These are phyloP conservation scores for Balaenoptera acutorostrata DNA, from an alignment of 2,113 vertebrate genomes.

Conservation along the genomic window DNA sequence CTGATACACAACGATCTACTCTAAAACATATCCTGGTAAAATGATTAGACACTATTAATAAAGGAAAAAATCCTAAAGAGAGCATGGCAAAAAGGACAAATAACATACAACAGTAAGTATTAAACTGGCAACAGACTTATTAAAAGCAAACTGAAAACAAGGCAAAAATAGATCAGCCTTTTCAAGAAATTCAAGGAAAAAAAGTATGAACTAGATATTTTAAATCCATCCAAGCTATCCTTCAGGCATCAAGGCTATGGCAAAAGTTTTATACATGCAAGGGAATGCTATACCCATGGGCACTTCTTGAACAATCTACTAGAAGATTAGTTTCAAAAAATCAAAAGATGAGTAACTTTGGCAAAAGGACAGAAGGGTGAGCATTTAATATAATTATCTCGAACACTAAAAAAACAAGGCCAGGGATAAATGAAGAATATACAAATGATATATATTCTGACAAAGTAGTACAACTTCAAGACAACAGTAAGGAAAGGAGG, in stretches of 20 bases:
- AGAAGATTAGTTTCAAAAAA: background rate
- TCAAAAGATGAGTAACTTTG: background rate
- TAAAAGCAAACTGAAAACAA: background rate
- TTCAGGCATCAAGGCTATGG: background rate
- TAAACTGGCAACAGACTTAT: background rate
- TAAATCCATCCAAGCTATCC: background rate
- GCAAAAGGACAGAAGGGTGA: background rate
- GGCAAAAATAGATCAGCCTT: background rate
- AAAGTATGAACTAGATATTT: background rate
- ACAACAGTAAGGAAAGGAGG: background rate
- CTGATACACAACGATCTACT: background rate
- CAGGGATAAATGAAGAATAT: background rate
- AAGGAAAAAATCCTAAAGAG: background rate
- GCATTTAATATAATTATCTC: background rate
- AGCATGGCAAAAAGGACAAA: background rate
- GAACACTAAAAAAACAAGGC: background rate
- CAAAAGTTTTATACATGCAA: background rate
- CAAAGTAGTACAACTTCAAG: background rate
- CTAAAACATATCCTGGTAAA: background rate
- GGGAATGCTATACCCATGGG: background rate
- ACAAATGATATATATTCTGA: background rate
- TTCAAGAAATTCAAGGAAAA: background rate
- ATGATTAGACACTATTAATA: background rate
- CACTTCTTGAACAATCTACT: background rate
- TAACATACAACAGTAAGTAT: background rate